Conservation (phyloP, 2,797 vertebrate genomes). For the Balearica regulorum region DNA sequence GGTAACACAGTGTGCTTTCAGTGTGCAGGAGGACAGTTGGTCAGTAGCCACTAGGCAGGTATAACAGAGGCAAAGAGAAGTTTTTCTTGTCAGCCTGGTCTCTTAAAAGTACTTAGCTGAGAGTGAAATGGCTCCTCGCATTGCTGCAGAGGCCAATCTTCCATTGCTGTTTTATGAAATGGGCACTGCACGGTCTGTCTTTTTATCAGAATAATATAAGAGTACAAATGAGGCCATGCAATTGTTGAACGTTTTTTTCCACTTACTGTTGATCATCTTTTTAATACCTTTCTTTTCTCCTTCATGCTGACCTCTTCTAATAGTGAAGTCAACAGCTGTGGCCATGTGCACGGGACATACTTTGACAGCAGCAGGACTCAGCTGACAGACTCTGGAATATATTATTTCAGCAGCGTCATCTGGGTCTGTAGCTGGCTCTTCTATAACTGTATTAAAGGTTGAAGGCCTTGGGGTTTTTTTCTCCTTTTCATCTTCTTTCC, state of each 20-base stretch:
- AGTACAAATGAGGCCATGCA: neutral
- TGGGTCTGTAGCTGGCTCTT: neutral
- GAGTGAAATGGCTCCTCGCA: neutral
- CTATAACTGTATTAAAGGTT: neutral
- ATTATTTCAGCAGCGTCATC: neutral
- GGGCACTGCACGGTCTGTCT: neutral
- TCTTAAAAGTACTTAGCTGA: neutral
- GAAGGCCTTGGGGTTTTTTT: neutral
- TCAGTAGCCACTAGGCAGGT: neutral
- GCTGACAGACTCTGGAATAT: constrained; percentile 25
- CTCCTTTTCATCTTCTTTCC: neutral
- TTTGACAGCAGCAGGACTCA: constrained; percentile 26
- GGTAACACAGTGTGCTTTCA: neutral
- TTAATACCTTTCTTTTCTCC: constrained; percentile 16
- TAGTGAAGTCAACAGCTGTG: constrained; percentile 12
- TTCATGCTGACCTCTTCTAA: neutral
- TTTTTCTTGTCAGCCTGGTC: neutral
- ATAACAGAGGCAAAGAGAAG: neutral
- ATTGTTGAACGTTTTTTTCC: neutral
- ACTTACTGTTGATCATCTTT: neutral
- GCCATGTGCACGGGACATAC: neutral
- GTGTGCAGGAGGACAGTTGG: neutral
- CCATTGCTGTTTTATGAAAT: neutral
- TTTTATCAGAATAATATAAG: neutral
- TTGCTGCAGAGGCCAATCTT: neutral